A percentile compares a stretch with the other conserved stretches of the same genome.
phyloP scores from a whole-genome alignment of 2,888 invertebrate genomes.

The Rhyacophila evoluta region DNA sequence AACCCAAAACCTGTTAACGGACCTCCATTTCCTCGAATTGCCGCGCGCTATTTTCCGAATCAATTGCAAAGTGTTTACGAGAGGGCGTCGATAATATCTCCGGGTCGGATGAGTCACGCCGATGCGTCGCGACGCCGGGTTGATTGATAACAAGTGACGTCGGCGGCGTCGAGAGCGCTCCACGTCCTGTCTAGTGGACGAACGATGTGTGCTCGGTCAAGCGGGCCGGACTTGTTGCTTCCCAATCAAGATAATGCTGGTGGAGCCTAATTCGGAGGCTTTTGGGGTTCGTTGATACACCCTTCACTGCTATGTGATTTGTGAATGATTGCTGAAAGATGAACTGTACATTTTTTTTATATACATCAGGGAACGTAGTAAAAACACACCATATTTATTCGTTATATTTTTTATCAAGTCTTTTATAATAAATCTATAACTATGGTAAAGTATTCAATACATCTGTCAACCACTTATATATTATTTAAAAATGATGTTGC shows the following conservation, averaged over 20 bases:
- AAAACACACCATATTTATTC: too few relatives aligned
- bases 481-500: too few relatives aligned
- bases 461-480: too few relatives aligned
- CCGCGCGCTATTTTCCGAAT: constrained; percentile 1
- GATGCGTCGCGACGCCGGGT: constrained; percentile 22
- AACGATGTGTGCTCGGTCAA: constrained; percentile 22
- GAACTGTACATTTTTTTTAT: too few relatives aligned
- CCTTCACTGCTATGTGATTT: not conserved
- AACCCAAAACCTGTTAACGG: not conserved
- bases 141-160: constrained; percentile 20
- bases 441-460: too few relatives aligned
- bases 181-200: constrained; percentile 9
- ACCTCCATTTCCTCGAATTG: not conserved
- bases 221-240: constrained; percentile 11
- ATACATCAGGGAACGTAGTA: too few relatives aligned
- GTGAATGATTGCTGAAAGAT: too few relatives aligned
- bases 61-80: constrained; percentile 21
- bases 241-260: constrained; percentile 22
- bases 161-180: not conserved
- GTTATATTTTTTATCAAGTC: too few relatives aligned
- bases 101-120: constrained; percentile 17
- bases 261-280: not conserved
- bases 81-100: constrained; percentile 24
- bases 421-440: too few relatives aligned
- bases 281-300: not conserved